Evolutionary conservation across 2,888 invertebrate genomes (phyloP).

Genomic region (Schizaphis graminum): DNA sequence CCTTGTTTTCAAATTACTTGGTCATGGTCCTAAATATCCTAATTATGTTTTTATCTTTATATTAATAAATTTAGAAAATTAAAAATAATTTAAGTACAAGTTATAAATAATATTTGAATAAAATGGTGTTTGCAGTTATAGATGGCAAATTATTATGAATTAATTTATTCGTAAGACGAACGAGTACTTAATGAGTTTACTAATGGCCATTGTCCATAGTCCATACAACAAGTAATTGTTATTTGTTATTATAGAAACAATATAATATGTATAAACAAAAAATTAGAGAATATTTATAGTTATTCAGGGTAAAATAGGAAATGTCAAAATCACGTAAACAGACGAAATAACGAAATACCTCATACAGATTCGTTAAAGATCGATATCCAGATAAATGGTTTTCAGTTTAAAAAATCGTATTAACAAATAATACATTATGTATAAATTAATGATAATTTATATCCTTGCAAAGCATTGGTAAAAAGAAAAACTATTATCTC

Average conservation of each 20-base stretch:
- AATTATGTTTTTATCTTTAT: neutral
- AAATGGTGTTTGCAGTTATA: neutral
- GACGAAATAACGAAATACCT: neutral
- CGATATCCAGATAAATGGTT: too few relatives aligned
- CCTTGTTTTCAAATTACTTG: neutral
- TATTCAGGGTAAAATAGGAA: too few relatives aligned
- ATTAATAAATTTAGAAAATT: neutral
- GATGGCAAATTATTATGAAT: neutral
- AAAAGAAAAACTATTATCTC: neutral
- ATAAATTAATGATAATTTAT: too few relatives aligned
- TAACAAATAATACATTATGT: too few relatives aligned
- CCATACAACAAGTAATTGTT: too few relatives aligned
- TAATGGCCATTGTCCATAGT: too few relatives aligned
- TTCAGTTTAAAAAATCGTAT: too few relatives aligned
- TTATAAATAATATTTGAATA: neutral
- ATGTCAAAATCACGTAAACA: neutral
- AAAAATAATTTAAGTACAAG: neutral
- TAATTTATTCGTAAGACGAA: neutral
- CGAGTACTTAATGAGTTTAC: neutral
- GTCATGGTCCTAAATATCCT: neutral
- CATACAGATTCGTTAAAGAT: too few relatives aligned
- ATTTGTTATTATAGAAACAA: neutral
- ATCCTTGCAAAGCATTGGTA: neutral
- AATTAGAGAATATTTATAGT: too few relatives aligned
- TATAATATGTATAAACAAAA: too few relatives aligned